These are phyloP conservation scores for Tringa solitaria DNA, from an alignment of 2,113 vertebrate genomes.

Conservation along the genomic window DNA sequence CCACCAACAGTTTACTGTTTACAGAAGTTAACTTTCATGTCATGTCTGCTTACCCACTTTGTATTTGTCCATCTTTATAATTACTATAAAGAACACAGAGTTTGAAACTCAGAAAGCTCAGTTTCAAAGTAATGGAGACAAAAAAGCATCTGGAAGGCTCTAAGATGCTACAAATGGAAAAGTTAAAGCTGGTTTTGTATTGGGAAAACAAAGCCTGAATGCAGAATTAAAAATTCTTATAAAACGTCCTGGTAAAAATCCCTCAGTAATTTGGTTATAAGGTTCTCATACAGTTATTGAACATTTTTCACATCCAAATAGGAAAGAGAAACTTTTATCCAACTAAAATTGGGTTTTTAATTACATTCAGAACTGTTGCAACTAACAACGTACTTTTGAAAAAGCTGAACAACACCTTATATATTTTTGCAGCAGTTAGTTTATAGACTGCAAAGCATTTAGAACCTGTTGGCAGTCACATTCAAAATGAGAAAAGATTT, in stretches of 20 bases:
- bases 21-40: background rate
- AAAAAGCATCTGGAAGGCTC: background rate
- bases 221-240: background rate
- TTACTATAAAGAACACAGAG: background rate
- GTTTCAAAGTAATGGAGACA: background rate
- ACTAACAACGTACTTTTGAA: background rate
- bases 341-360: background rate
- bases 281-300: background rate
- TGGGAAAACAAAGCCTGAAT: background rate
- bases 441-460: background rate
- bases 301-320: background rate
- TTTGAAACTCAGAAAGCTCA: background rate
- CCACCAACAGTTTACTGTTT: background rate
- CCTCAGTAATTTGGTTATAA: background rate
- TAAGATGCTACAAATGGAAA: background rate
- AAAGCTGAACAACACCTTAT: accelerated
- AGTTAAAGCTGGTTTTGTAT: background rate
- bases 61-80: background rate
- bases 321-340: background rate
- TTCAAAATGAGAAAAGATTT: background rate
- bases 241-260: background rate
- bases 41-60: background rate
- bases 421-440: background rate
- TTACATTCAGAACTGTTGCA: background rate
- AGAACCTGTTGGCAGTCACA: background rate